These are phyloP conservation scores for Lymantria dispar DNA, from an alignment of 2,888 invertebrate species.

Conservation along the genomic window DNA sequence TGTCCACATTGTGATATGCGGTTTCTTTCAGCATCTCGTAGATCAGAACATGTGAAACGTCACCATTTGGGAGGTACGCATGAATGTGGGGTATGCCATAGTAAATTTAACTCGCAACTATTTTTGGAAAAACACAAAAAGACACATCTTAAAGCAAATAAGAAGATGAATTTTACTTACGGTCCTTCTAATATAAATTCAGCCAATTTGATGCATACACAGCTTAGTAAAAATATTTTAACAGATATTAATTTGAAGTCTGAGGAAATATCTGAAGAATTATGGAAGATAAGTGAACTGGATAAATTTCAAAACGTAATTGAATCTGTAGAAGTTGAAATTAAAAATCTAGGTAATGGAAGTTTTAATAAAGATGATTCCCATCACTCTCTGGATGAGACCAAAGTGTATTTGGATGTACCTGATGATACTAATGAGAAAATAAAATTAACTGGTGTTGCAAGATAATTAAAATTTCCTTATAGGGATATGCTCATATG, in stretches of 20 bases:
- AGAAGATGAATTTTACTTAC: conserved; percentile 1
- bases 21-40: conserved; percentile 61
- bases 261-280: conserved; percentile 1
- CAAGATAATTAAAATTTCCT: background rate
- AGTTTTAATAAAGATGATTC: conserved; percentile 9
- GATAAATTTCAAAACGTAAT: conserved; percentile 17
- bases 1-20: conserved; percentile 54
- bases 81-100: conserved; percentile 55
- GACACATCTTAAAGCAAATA: conserved; percentile 25
- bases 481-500: too few species aligned
- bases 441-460: conserved; percentile 13
- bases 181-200: background rate
- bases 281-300: conserved; percentile 17
- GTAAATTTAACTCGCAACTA: conserved; percentile 48
- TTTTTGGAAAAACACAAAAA: conserved; percentile 54
- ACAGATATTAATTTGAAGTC: background rate
- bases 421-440: conserved; percentile 30
- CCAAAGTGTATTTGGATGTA: conserved; percentile 38
- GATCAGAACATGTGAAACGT: conserved; percentile 56
- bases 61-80: conserved; percentile 47
- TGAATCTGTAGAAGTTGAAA: conserved; percentile 12
- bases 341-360: conserved; percentile 11
- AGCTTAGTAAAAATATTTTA: background rate
- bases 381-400: conserved; percentile 8
- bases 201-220: background rate